phyloP scores from a whole-genome alignment of 2,888 invertebrate species.

The Gymnosoma rotundatum region DNA sequence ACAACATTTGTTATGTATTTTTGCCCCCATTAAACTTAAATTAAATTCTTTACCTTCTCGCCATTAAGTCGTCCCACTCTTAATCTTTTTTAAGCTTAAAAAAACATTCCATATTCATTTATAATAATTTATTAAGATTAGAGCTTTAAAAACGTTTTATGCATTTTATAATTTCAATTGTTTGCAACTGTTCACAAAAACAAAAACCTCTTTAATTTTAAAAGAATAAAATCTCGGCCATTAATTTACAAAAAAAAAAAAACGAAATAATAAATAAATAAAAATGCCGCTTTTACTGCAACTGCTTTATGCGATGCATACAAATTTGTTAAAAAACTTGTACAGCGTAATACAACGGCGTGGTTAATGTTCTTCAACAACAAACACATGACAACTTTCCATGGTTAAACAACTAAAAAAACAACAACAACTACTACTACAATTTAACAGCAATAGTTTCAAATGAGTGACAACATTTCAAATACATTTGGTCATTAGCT shows the following conservation, averaged over 20 bases:
- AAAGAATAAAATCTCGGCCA: slow-evolving; percentile 67
- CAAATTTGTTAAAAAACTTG: slow-evolving; percentile 63
- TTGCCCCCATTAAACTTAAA: too few relatives aligned
- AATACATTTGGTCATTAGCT: slow-evolving; percentile 69
- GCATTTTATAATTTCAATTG: slow-evolving; percentile 33
- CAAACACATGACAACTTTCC: slow-evolving; percentile 49
- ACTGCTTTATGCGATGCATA: slow-evolving; percentile 63
- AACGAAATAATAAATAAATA: slow-evolving; percentile 55
- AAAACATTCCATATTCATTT: background rate
- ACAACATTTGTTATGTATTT: too few relatives aligned
- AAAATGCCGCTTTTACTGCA: slow-evolving; percentile 71
- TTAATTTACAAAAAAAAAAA: slow-evolving; percentile 38
- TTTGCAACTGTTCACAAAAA: background rate
- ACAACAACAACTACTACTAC: slow-evolving; percentile 17
- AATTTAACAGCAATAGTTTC: slow-evolving; percentile 59
- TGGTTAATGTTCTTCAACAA: slow-evolving; percentile 50
- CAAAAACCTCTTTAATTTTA: slow-evolving; percentile 35
- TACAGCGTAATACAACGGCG: slow-evolving; percentile 14
- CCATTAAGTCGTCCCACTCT: too few relatives aligned
- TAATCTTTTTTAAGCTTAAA: too few relatives aligned
- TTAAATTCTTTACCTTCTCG: too few relatives aligned
- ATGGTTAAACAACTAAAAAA: slow-evolving; percentile 35
- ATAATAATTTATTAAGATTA: background rate
- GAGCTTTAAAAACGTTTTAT: slow-evolving; percentile 15
- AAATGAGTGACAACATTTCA: slow-evolving; percentile 65